Evolutionary conservation across 2,888 invertebrate genomes (phyloP).

Genomic region (Pheosia gnoma): DNA sequence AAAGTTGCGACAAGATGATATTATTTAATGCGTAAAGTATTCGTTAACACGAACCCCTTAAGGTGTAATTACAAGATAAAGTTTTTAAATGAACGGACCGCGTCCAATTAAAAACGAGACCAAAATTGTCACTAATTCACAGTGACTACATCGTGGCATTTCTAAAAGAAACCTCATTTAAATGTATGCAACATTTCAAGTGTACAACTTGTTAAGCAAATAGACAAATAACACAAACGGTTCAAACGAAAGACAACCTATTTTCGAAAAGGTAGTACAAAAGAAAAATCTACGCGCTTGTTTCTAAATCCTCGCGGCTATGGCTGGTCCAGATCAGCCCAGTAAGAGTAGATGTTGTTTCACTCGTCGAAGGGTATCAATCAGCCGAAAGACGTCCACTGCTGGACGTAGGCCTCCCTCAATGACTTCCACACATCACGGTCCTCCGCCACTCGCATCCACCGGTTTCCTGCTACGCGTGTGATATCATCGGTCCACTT

Average conservation of each 20-base stretch:
- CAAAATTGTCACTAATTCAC: constrained; percentile 12
- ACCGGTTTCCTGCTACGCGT: too few relatives aligned
- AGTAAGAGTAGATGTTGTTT: not conserved
- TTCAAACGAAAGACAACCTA: constrained; percentile 40
- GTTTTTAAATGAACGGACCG: too few relatives aligned
- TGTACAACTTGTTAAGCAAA: constrained; percentile 24
- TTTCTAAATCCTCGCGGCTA: constrained; percentile 33
- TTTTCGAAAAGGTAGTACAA: constrained; percentile 41
- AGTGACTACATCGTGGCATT: constrained; percentile 11
- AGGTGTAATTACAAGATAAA: too few relatives aligned
- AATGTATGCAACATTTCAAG: constrained; percentile 37
- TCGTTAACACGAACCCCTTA: too few relatives aligned
- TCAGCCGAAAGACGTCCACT: too few relatives aligned
- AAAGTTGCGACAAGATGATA: too few relatives aligned
- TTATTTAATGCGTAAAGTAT: too few relatives aligned
- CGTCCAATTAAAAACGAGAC: constrained; percentile 11
- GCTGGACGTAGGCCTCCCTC: too few relatives aligned
- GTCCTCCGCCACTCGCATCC: too few relatives aligned
- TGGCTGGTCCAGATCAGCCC: constrained; percentile 21
- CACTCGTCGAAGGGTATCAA: too few relatives aligned
- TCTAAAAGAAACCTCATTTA: constrained; percentile 30
- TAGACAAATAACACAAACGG: constrained; percentile 29
- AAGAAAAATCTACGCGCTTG: constrained; percentile 24
- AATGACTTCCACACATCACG: too few relatives aligned
- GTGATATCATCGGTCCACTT: too few relatives aligned